Evolutionary conservation across 2,888 invertebrate species (phyloP).

Genomic region (Priocnemis perturbator): DNA sequence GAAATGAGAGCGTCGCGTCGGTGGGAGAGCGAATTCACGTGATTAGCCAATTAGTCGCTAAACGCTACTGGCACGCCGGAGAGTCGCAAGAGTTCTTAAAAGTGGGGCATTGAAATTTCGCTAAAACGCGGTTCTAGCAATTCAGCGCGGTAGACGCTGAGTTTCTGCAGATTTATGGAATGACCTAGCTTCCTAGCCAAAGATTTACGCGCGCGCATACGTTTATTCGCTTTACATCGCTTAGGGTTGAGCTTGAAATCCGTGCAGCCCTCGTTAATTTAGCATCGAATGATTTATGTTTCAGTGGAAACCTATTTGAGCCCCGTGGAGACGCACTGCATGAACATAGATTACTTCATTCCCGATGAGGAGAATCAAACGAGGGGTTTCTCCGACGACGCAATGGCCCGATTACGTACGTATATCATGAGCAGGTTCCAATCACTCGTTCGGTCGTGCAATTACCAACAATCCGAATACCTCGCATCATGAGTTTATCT

Average conservation of each 20-base stretch:
- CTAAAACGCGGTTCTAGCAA: too few relatives aligned
- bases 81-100: too few relatives aligned
- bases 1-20: slow-evolving; percentile 39
- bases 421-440: slow-evolving; percentile 17
- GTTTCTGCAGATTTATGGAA: too few relatives aligned
- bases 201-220: too few relatives aligned
- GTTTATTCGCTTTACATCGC: too few relatives aligned
- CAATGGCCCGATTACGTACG: slow-evolving; percentile 90
- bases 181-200: too few relatives aligned
- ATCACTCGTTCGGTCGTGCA: not conserved
- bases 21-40: slow-evolving; percentile 16
- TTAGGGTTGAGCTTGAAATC: too few relatives aligned
- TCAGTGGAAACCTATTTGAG: slow-evolving; percentile 91
- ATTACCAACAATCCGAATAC: not conserved
- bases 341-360: slow-evolving; percentile 95
- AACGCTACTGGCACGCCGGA: not conserved
- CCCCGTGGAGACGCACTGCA: slow-evolving; percentile 96
- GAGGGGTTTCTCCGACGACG: slow-evolving; percentile 86
- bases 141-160: too few relatives aligned
- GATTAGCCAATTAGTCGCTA: slow-evolving; percentile 29
- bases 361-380: slow-evolving; percentile 91
- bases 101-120: too few relatives aligned
- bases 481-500: too few relatives aligned
- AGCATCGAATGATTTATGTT: slow-evolving; percentile 18
- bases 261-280: too few relatives aligned